A percentile compares a stretch with the other conserved stretches of the same genome.
Evolutionary conservation across 2,888 invertebrate genomes (phyloP).

Genomic region (Platerodrilus igneus): DNA sequence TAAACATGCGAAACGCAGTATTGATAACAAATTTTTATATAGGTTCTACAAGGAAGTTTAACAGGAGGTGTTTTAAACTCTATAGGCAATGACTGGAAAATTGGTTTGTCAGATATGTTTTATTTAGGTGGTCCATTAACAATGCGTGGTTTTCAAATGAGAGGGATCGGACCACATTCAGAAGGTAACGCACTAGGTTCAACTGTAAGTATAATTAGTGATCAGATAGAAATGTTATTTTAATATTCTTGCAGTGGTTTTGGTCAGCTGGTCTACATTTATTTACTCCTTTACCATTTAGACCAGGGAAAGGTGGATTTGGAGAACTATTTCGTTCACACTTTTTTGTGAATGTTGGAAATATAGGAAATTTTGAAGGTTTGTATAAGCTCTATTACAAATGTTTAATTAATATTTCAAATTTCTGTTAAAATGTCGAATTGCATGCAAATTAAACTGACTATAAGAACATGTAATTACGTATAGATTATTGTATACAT

Average conservation of each 20-base stretch:
- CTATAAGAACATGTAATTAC: background rate
- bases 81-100: conserved; percentile 55
- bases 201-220: conserved; percentile 46
- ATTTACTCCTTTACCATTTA: conserved; percentile 87
- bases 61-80: conserved; percentile 65
- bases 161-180: conserved; percentile 81
- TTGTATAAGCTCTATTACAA: too few species aligned
- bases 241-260: conserved; percentile 55
- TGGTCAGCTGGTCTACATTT: conserved; percentile 85
- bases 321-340: conserved; percentile 85
- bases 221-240: background rate
- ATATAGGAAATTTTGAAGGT: conserved; percentile 54
- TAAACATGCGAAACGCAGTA: background rate
- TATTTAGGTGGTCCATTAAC: conserved; percentile 87
- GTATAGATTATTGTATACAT: too few species aligned
- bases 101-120: conserved; percentile 67
- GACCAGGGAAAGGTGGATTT: conserved; percentile 70
- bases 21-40: conserved; percentile 20
- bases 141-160: conserved; percentile 79
- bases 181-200: conserved; percentile 75
- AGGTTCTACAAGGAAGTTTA: conserved; percentile 70
- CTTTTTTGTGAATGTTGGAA: conserved; percentile 84
- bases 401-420: too few species aligned
- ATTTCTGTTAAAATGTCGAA: too few species aligned
- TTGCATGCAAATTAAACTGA: background rate